These are phyloP conservation scores for Drosophila ezoana DNA, from an alignment of 2,888 invertebrate genomes.

Conservation along the genomic window DNA sequence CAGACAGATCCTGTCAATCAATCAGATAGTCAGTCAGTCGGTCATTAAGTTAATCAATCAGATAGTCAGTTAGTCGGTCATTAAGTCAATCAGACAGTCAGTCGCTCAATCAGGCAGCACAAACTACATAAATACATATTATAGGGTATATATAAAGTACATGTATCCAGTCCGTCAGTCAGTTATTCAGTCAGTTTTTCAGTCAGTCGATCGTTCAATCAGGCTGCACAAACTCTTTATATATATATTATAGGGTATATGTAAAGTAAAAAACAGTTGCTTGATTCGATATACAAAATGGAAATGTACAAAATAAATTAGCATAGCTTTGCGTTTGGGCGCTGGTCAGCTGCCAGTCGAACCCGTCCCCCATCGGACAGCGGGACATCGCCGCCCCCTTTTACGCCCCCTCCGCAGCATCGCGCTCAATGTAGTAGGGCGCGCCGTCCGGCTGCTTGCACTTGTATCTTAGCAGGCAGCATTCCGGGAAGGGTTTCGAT, in stretches of 20 bases:
- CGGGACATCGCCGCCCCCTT: not conserved
- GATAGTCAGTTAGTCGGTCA: too few relatives aligned
- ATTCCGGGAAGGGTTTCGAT: conserved; percentile 80
- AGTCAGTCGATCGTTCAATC: too few relatives aligned
- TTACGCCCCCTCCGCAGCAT: conserved; percentile 53
- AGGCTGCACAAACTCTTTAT: too few relatives aligned
- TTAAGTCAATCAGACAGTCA: too few relatives aligned
- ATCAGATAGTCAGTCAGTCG: too few relatives aligned
- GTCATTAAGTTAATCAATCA: too few relatives aligned
- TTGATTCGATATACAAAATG: conserved; percentile 44
- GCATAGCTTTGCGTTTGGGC: conserved; percentile 33
- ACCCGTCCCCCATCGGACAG: not conserved
- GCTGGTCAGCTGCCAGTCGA: not conserved
- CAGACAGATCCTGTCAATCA: too few relatives aligned
- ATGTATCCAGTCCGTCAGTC: too few relatives aligned
- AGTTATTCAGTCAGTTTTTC: too few relatives aligned
- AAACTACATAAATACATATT: too few relatives aligned
- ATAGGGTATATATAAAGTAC: too few relatives aligned
- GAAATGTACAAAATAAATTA: conserved; percentile 57
- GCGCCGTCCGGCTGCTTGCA: conserved; percentile 77
- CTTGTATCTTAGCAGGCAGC: conserved; percentile 82
- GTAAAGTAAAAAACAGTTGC: conserved; percentile 37
- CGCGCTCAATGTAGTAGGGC: conserved; percentile 77
- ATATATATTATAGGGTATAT: not conserved
- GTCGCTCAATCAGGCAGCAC: too few relatives aligned